Evolutionary conservation across 2,888 invertebrate species (phyloP), one percentile per base, ranked within the genome.

Genomic region (Tolmerus cingulatus): DNA sequence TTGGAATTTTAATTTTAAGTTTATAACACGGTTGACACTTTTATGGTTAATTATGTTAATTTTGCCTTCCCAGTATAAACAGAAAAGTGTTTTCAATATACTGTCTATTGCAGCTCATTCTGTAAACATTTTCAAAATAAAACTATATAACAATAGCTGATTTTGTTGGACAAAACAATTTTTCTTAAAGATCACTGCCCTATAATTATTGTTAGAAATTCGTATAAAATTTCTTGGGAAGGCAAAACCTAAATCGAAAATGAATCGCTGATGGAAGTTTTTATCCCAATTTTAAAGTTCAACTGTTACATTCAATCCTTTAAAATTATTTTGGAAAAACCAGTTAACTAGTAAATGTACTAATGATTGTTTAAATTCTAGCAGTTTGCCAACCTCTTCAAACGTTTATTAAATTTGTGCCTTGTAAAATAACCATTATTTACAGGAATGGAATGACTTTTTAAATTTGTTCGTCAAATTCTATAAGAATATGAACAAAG

Each of bases 11-110:
- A 55, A 3, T 82, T 82, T 66, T 66, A 57, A 34, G 34, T 82
- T 81, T 81, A 81, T 81, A n/a, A 16, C 46, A 82, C 55, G 51
- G 57, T 82, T 82, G 57, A 82, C 27, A 66, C 23, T 66, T 66
- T 66, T 66, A 23, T 66, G 27, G 66, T 66, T 66, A 66, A 23
- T 66, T 66, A 66, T 66, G 14, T 66, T 66, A 66, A 66, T 66
- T 19, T 66, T 66, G 27, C 14, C 66, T 66, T 66, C 66, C 66
- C 2, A 66, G 16, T 46, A 23, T 12, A 27, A 2, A 23, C 0
- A n/a, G 27, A 27, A 7, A 23, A 37, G 1, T 37, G 9, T 40
- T 40, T 23, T 66, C 12, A 27, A 57, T 23, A 12, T 66, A 23
- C 7, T 66, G 27, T 51, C 23, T 23, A 66, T n/a, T 51, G 51